Conservation (phyloP, 2,113 vertebrate species). For the Phylloscopus trochiloides region DNA sequence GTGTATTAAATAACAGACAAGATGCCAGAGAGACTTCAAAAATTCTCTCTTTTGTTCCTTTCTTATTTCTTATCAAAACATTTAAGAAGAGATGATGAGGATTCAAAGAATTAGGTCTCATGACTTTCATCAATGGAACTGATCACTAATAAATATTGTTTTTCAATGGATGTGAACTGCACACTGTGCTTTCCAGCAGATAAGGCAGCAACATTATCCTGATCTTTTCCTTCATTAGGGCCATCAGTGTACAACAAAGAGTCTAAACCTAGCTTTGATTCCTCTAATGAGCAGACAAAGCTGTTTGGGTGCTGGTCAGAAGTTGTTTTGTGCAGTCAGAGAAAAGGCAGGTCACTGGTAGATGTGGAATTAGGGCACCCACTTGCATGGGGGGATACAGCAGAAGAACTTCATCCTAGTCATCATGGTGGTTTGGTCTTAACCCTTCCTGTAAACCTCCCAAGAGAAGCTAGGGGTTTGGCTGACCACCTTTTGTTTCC, state of each 20-base stretch:
- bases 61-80: not conserved
- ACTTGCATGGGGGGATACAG: not conserved
- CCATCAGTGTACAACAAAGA: not conserved
- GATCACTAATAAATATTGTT: not conserved
- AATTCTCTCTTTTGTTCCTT: not conserved
- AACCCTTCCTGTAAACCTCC: not conserved
- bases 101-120: not conserved
- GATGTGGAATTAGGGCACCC: not conserved
- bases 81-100: not conserved
- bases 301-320: not conserved
- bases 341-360: not conserved
- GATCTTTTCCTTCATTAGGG: not conserved
- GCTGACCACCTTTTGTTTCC: not conserved
- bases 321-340: not conserved
- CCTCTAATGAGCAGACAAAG: not conserved
- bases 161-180: not conserved
- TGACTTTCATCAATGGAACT: not conserved
- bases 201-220: not conserved
- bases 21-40: not conserved
- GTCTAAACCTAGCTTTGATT: not conserved
- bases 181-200: not conserved
- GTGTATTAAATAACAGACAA: not conserved
- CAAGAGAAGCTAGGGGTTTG: not conserved
- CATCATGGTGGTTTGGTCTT: not conserved
- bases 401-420: not conserved